phyloP scores from a whole-genome alignment of 2,888 invertebrate species.

The Micoletzkya japonica region DNA sequence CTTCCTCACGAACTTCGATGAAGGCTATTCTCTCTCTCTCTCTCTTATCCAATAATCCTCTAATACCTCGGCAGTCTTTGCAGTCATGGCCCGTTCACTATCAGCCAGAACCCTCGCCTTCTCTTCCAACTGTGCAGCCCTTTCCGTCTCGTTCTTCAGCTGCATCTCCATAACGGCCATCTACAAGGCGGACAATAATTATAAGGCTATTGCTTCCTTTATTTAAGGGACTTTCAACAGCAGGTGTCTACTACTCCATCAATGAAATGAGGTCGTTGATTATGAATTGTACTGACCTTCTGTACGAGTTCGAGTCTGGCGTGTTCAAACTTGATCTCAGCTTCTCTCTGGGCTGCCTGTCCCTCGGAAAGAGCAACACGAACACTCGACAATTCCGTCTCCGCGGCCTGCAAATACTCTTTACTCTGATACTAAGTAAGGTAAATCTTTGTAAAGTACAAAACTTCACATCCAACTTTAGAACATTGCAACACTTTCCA shows the following conservation, averaged over 20 bases:
- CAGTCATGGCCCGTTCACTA: background rate
- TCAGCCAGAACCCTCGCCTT: slow-evolving; percentile 3
- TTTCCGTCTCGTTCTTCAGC: slow-evolving; percentile 4
- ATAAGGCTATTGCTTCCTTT: background rate
- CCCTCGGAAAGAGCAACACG: background rate
- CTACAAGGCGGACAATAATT: background rate
- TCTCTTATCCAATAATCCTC: background rate
- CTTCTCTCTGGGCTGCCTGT: background rate
- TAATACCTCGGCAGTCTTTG: background rate
- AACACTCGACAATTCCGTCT: slow-evolving; percentile 1
- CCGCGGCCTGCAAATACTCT: slow-evolving; percentile 1
- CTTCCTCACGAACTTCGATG: too few species aligned
- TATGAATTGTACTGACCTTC: background rate
- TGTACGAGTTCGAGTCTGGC: background rate
- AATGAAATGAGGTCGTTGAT: background rate
- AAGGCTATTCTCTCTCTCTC: background rate
- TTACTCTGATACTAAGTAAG: background rate
- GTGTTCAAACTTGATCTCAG: background rate
- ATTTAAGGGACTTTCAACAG: background rate
- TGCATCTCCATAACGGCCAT: background rate
- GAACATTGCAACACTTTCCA: background rate
- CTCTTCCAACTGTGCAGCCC: slow-evolving; percentile 12
- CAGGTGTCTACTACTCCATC: background rate
- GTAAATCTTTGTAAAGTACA: too few species aligned
- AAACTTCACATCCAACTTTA: background rate